These are phyloP conservation scores for Beris chalybata DNA, from an alignment of 2,888 invertebrate species.

Conservation along the genomic window DNA sequence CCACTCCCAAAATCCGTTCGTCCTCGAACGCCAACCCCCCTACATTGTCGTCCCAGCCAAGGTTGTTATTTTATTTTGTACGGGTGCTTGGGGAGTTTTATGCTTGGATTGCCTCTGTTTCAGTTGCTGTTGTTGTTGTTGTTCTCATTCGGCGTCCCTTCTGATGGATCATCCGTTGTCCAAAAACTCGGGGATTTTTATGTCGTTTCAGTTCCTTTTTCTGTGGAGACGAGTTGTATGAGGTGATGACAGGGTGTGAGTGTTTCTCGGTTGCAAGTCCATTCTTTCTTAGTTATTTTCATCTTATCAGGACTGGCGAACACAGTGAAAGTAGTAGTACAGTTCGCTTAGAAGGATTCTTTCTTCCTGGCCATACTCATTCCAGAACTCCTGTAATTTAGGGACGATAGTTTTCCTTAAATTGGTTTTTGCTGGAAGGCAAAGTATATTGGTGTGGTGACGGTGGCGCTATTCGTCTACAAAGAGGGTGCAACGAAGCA, in stretches of 20 bases:
- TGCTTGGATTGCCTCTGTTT: constrained; percentile 28
- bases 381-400: constrained; percentile 33
- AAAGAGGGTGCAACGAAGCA: background rate
- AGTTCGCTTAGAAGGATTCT: constrained; percentile 7
- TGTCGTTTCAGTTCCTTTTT: constrained; percentile 21
- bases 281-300: constrained; percentile 18
- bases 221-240: background rate
- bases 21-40: constrained; percentile 5
- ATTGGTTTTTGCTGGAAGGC: background rate
- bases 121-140: constrained; percentile 26
- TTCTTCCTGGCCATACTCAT: constrained; percentile 21
- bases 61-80: constrained; percentile 36
- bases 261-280: constrained; percentile 28
- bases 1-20: background rate
- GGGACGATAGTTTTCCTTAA: constrained; percentile 25
- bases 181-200: constrained; percentile 33
- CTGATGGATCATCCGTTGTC: constrained; percentile 37
- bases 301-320: constrained; percentile 22
- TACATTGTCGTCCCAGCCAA: constrained; percentile 1
- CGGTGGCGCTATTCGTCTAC: background rate
- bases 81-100: constrained; percentile 35
- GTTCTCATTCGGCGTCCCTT: constrained; percentile 30
- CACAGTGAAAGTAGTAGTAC: constrained; percentile 10
- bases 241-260: constrained; percentile 19
- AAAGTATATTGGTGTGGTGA: constrained; percentile 21